Evolutionary conservation across 2,888 invertebrate species (phyloP).

Genomic region (Parnassius apollo): DNA sequence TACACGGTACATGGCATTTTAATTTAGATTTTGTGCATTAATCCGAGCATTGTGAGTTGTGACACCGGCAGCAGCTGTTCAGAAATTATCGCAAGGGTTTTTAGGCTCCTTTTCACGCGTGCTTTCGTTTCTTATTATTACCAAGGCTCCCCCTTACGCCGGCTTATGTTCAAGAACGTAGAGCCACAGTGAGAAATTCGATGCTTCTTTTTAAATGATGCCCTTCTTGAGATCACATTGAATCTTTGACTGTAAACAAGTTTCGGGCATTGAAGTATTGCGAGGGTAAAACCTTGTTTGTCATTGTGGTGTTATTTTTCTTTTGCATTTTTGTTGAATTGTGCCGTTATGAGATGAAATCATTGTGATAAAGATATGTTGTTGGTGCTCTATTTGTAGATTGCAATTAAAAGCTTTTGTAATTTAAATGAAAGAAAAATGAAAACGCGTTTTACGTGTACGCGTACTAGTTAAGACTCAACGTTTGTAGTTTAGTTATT

Average conservation of each 20-base stretch:
- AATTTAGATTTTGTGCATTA: constrained; percentile 64
- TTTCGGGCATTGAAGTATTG: constrained; percentile 49
- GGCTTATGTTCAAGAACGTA: constrained; percentile 54
- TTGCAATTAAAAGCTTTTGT: too few relatives aligned
- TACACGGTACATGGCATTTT: constrained; percentile 51
- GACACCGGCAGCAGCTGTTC: constrained; percentile 66
- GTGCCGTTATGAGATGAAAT: constrained; percentile 42
- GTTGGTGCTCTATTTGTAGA: too few relatives aligned
- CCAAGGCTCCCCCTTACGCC: constrained; percentile 67
- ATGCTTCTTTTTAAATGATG: constrained; percentile 61
- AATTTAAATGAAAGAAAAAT: too few relatives aligned
- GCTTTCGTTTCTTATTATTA: constrained; percentile 71
- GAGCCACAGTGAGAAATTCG: constrained; percentile 63
- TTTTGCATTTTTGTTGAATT: constrained; percentile 33
- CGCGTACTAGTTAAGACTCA: too few relatives aligned
- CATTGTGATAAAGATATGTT: constrained; percentile 31
- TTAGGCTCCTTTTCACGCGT: constrained; percentile 66
- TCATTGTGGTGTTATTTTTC: constrained; percentile 45
- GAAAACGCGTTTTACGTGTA: too few relatives aligned
- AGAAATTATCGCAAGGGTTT: constrained; percentile 66
- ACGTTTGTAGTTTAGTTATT: too few relatives aligned
- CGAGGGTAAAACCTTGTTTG: constrained; percentile 55
- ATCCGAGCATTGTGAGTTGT: constrained; percentile 75
- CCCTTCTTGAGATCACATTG: constrained; percentile 69
- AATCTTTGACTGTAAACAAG: constrained; percentile 70